A percentile compares a stretch with the other conserved stretches of the same genome.
Conservation (phyloP, 2,888 invertebrate species). For the Melipona beecheii region DNA sequence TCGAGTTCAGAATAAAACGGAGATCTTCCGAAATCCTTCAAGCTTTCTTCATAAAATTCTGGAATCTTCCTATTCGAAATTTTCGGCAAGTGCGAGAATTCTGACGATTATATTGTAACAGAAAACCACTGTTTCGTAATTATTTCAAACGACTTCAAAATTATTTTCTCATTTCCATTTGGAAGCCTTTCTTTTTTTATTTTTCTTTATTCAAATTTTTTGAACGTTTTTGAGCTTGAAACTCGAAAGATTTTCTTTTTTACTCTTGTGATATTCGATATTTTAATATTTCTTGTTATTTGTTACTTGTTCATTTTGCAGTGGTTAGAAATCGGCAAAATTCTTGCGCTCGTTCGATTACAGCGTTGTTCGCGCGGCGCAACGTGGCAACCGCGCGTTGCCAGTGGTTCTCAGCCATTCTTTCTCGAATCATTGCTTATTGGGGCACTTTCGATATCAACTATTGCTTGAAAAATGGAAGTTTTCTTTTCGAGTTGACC, state of each 20-base stretch:
- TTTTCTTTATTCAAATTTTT: background rate
- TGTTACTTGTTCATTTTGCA: background rate
- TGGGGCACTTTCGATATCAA: conserved; percentile 13
- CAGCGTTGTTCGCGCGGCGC: background rate
- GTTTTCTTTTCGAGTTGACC: background rate
- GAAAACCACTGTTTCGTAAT: background rate
- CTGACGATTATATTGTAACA: background rate
- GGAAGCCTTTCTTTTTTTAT: no score
- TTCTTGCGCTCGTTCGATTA: background rate
- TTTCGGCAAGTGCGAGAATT: conserved; percentile 1
- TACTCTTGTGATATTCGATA: background rate
- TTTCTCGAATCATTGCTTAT: background rate
- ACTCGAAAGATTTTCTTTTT: background rate
- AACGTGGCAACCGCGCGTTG: conserved; percentile 16
- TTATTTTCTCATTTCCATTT: background rate
- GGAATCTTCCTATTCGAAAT: background rate
- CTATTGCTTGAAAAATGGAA: conserved; percentile 11
- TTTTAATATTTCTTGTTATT: background rate
- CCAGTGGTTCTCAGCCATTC: conserved; percentile 16
- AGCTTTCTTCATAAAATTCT: background rate
- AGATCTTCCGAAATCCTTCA: background rate
- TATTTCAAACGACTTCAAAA: background rate
- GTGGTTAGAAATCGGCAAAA: background rate
- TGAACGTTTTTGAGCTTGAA: background rate
- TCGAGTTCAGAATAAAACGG: conserved; percentile 14